These are phyloP conservation scores for Pardosa pseudoannulata DNA, from an alignment of 2,888 invertebrate species.

Conservation along the genomic window DNA sequence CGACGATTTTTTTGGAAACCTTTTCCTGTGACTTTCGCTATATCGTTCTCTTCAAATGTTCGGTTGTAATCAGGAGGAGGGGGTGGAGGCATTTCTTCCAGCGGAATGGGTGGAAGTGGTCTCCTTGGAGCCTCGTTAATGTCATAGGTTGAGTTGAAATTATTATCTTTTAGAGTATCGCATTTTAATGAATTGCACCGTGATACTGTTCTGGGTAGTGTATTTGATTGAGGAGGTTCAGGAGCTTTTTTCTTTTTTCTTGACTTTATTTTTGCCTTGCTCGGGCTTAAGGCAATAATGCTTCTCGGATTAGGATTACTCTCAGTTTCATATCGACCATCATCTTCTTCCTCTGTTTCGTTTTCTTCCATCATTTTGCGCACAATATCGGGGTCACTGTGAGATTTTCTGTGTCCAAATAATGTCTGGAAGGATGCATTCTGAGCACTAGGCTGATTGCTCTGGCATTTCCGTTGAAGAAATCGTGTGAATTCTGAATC, in stretches of 20 bases:
- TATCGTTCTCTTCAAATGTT: neutral
- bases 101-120: conserved; percentile 59
- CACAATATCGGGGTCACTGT: conserved; percentile 70
- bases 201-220: conserved; percentile 51
- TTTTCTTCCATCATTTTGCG: conserved; percentile 72
- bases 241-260: conserved; percentile 89
- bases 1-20: conserved; percentile 61
- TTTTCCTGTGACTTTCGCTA: conserved; percentile 10
- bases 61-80: conserved; percentile 61
- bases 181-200: conserved; percentile 18
- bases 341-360: conserved; percentile 46
- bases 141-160: conserved; percentile 1
- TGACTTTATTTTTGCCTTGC: conserved; percentile 80
- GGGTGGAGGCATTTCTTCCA: conserved; percentile 62
- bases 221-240: conserved; percentile 80
- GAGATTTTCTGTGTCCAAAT: conserved; percentile 59
- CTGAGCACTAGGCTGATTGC: neutral
- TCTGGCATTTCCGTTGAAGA: conserved; percentile 29
- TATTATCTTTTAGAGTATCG: conserved; percentile 10
- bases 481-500: conserved; percentile 45
- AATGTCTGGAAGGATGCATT: conserved; percentile 31
- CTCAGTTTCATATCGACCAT: conserved; percentile 23
- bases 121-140: conserved; percentile 41
- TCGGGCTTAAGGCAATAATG: conserved; percentile 77
- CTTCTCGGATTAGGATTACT: conserved; percentile 37